phyloP scores from a whole-genome alignment of 2,113 vertebrate species.

The Spilogale gracilis region DNA sequence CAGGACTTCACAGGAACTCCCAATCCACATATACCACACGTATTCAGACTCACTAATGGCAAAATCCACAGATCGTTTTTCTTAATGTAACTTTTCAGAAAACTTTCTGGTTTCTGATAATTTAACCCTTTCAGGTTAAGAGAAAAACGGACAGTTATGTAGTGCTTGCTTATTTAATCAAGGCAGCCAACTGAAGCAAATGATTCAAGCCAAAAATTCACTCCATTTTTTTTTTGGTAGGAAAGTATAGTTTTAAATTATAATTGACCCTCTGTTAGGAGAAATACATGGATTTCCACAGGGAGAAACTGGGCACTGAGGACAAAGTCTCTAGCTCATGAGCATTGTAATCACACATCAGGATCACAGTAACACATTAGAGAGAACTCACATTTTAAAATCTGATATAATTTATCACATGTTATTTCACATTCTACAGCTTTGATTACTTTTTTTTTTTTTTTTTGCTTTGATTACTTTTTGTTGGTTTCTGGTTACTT shows the following conservation, averaged over 20 bases:
- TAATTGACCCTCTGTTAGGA: neutral
- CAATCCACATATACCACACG: neutral
- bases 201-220: neutral
- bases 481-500: neutral
- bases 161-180: neutral
- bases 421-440: neutral
- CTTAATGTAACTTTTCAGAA: neutral
- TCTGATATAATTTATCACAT: neutral
- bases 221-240: neutral
- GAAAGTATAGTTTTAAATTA: slow-evolving; percentile 27
- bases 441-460: neutral
- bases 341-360: neutral
- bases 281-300: neutral
- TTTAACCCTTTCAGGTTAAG: neutral
- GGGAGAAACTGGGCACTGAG: neutral
- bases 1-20: neutral
- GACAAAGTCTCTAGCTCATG: neutral
- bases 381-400: neutral
- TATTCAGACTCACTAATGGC: neutral
- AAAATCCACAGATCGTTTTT: neutral
- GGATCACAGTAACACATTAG: neutral
- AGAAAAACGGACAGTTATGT: neutral
- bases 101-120: neutral
- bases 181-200: neutral
- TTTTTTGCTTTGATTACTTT: neutral